These are phyloP conservation scores for Perca schrenkii DNA, from an alignment of 2,113 vertebrate genomes.

Conservation along the genomic window DNA sequence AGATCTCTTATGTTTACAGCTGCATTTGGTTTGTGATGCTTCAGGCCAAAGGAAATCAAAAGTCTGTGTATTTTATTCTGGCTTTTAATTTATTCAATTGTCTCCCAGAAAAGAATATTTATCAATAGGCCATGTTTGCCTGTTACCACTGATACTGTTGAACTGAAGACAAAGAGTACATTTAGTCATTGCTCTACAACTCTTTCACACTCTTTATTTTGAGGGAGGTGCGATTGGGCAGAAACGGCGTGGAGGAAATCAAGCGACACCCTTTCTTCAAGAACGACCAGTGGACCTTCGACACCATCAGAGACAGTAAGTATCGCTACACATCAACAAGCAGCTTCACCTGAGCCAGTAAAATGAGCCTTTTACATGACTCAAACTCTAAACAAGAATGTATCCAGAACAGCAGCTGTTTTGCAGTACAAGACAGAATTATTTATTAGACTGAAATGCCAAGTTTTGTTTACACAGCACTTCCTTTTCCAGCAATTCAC, in stretches of 20 bases:
- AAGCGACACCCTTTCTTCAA: constrained; percentile 96
- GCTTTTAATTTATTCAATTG: not conserved
- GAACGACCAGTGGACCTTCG: constrained; percentile 98
- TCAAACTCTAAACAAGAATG: not conserved
- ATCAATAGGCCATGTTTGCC: not conserved
- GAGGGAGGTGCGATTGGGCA: constrained; percentile 96
- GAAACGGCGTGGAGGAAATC: constrained; percentile 97
- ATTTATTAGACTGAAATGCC: not conserved
- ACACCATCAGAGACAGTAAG: constrained; percentile 97
- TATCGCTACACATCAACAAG: constrained; percentile 48
- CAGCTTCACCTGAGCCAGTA: not conserved
- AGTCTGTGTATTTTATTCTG: not conserved
- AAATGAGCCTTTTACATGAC: not conserved
- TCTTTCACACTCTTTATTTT: constrained; percentile 67
- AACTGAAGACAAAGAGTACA: not conserved
- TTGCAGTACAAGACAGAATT: not conserved
- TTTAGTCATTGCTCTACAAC: not conserved
- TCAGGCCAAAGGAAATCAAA: not conserved
- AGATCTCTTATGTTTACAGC: not conserved
- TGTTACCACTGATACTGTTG: not conserved
- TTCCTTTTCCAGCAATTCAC: constrained; percentile 36
- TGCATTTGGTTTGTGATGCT: not conserved
- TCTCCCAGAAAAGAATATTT: not conserved
- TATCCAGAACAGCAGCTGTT: not conserved
- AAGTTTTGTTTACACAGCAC: constrained; percentile 8